Percentiles rank a stretch among this genome's conserved stretches.
phyloP scores from a whole-genome alignment of 35 echinoderm and acorn worm genomes.

The Diadema setosum region DNA sequence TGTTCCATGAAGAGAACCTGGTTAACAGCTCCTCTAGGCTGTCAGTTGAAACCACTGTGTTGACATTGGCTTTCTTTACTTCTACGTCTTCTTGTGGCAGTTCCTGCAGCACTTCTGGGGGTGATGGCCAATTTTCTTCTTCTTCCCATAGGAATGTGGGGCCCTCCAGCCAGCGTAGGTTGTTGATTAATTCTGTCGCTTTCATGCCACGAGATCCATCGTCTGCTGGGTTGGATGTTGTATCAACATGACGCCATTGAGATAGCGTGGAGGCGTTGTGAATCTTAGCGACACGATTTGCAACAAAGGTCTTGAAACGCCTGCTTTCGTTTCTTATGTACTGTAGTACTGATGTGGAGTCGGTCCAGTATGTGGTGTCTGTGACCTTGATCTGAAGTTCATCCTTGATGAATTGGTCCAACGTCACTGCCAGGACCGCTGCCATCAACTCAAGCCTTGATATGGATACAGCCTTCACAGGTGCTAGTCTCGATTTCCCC shows the following conservation, averaged over 20 bases:
- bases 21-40: neutral
- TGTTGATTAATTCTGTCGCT: neutral
- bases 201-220: neutral
- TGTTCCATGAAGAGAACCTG: conserved; percentile 37
- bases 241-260: no score
- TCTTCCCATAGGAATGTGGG: neutral
- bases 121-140: neutral
- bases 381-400: neutral
- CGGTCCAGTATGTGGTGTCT: neutral
- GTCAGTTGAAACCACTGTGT: neutral
- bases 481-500: no score
- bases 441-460: conserved; percentile 34
- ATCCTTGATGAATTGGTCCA: conserved; percentile 5
- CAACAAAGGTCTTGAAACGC: no score
- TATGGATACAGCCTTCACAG: conserved; percentile 29
- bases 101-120: neutral
- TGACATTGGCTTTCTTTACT: neutral
- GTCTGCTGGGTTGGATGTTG: no score
- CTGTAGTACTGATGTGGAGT: no score
- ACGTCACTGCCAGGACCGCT: conserved; percentile 19
- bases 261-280: no score
- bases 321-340: no score
- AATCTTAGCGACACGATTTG: no score
- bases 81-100: neutral
- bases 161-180: neutral